A percentile compares a stretch with the other conserved stretches of the same genome.
phyloP scores from a whole-genome alignment of 1,140 invertebrate species.

The Mya arenaria region DNA sequence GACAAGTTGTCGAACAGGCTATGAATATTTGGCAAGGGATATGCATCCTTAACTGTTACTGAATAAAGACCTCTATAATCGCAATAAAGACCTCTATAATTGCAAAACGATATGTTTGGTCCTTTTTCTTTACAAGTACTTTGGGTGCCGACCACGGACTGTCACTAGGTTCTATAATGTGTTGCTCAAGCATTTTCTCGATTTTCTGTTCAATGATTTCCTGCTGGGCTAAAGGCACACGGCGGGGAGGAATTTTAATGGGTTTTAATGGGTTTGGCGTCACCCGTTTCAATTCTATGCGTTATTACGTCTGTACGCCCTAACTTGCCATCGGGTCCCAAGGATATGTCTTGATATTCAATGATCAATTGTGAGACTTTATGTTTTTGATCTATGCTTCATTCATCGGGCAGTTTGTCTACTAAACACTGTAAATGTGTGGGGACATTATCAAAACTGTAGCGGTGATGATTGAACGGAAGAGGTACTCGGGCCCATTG shows the following conservation, averaged over 20 bases:
- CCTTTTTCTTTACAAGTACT: conserved; percentile 82
- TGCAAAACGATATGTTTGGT: too few relatives aligned
- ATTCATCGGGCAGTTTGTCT: too few relatives aligned
- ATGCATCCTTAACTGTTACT: background rate
- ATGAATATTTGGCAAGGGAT: background rate
- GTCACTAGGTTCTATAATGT: conserved; percentile 65
- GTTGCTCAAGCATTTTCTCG: conserved; percentile 52
- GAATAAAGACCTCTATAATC: background rate
- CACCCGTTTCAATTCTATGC: background rate
- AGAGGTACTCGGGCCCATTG: too few relatives aligned
- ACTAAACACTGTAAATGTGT: too few relatives aligned
- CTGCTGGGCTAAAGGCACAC: background rate
- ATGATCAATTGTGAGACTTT: too few relatives aligned
- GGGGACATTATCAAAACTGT: too few relatives aligned
- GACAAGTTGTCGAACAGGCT: background rate
- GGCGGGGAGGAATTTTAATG: background rate
- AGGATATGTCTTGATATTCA: conserved; percentile 7
- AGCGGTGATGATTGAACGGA: too few relatives aligned
- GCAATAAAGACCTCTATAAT: background rate
- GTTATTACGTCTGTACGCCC: background rate
- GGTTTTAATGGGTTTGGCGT: conserved; percentile 14
- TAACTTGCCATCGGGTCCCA: background rate
- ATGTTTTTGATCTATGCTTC: too few relatives aligned
- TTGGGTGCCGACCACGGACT: conserved; percentile 69
- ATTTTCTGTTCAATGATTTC: conserved; percentile 57